These are phyloP conservation scores for Pheosia gnoma DNA, from an alignment of 2,888 invertebrate genomes.

Conservation along the genomic window DNA sequence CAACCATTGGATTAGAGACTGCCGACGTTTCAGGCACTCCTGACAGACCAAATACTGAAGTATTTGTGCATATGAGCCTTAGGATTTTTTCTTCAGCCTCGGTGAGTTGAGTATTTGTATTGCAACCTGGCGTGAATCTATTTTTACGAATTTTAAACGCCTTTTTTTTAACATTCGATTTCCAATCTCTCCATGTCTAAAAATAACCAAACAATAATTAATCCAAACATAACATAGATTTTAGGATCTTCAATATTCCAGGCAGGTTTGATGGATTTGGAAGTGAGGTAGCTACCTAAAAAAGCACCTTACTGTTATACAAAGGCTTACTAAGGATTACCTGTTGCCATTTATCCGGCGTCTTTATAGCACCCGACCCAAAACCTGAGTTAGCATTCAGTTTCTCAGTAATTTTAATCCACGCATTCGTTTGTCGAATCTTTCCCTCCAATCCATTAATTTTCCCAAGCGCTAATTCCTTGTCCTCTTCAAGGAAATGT, in stretches of 20 bases:
- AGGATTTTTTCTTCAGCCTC: constrained; percentile 64
- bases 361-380: constrained; percentile 66
- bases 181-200: constrained; percentile 69
- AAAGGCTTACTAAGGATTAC: constrained; percentile 27
- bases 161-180: constrained; percentile 69
- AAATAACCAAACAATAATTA: constrained; percentile 4
- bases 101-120: constrained; percentile 55
- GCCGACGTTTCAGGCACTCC: constrained; percentile 63
- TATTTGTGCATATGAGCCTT: constrained; percentile 60
- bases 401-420: constrained; percentile 69
- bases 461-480: constrained; percentile 64
- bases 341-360: constrained; percentile 72
- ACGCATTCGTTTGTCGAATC: constrained; percentile 62
- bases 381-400: constrained; percentile 65
- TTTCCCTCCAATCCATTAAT: constrained; percentile 60
- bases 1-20: constrained; percentile 48
- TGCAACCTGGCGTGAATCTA: constrained; percentile 60
- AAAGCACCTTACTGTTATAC: too few relatives aligned
- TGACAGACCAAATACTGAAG: constrained; percentile 58
- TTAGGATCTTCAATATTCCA: too few relatives aligned
- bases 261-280: too few relatives aligned
- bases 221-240: too few relatives aligned
- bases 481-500: constrained; percentile 62
- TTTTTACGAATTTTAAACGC: constrained; percentile 66
- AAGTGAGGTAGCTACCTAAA: too few relatives aligned